Percentiles rank a stretch among this genome's conserved stretches.
phyloP scores from a whole-genome alignment of 2,113 vertebrate species.

The Pedionomus torquatus region DNA sequence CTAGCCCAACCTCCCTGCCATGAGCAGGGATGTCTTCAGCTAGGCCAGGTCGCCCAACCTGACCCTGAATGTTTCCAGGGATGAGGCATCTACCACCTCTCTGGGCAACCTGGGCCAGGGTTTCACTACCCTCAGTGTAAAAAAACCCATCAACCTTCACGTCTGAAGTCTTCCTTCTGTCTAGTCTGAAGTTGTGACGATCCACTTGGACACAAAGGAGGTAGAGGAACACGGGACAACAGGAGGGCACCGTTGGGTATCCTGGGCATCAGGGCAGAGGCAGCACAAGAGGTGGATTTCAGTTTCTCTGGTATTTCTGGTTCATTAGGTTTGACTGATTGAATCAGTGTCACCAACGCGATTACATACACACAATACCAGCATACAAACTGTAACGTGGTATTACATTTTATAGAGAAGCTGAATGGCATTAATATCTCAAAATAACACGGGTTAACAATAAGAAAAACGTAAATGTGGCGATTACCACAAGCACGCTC shows the following conservation, averaged over 20 bases:
- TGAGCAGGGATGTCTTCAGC: background rate
- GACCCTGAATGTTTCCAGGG: background rate
- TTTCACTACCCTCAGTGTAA: fast-evolving
- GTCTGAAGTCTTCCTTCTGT: background rate
- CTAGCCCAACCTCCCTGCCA: background rate
- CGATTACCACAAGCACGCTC: background rate
- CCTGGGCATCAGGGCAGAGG: background rate
- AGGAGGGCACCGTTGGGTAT: background rate
- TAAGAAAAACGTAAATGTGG: background rate
- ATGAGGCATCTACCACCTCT: background rate
- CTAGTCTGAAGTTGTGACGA: background rate
- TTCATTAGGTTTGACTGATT: background rate
- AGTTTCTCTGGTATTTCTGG: background rate
- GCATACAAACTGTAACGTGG: background rate
- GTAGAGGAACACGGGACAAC: background rate
- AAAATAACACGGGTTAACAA: background rate
- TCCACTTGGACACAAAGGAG: background rate
- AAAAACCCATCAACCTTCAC: background rate
- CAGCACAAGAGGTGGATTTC: background rate
- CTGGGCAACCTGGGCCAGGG: background rate
- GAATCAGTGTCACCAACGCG: background rate
- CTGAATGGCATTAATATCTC: background rate
- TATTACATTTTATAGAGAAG: background rate
- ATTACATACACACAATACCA: fast-evolving
- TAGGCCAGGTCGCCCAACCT: background rate